Evolutionary conservation across 2,888 invertebrate genomes (phyloP).

Genomic region (Ormyrus thymus): DNA sequence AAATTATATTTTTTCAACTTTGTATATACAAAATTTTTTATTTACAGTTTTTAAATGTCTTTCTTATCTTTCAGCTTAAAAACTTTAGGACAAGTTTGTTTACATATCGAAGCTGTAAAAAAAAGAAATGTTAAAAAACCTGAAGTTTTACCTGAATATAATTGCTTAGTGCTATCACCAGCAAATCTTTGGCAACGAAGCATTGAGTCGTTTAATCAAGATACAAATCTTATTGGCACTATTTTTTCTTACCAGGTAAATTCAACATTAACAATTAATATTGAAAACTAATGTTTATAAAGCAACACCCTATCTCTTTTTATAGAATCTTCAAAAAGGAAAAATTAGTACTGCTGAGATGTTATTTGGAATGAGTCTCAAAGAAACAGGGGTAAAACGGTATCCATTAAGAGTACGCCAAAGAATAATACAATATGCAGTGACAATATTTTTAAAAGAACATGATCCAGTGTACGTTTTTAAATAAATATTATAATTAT

Average conservation of each 20-base stretch:
- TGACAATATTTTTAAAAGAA: slow-evolving; percentile 90
- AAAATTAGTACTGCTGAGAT: slow-evolving; percentile 91
- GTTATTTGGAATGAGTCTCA: slow-evolving; percentile 92
- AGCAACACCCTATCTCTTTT: slow-evolving; percentile 14
- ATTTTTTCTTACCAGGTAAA: slow-evolving; percentile 89
- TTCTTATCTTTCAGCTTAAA: slow-evolving; percentile 77
- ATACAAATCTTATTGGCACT: slow-evolving; percentile 87
- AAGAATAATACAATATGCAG: slow-evolving; percentile 90
- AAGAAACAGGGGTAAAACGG: slow-evolving; percentile 92
- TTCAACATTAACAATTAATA: slow-evolving; percentile 4
- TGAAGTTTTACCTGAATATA: slow-evolving; percentile 90
- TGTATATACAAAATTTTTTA: neutral
- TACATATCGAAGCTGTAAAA: slow-evolving; percentile 89
- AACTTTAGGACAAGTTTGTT: slow-evolving; percentile 87
- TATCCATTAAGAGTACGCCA: slow-evolving; percentile 90
- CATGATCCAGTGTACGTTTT: slow-evolving; percentile 84
- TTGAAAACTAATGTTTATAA: no score
- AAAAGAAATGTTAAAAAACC: slow-evolving; percentile 78
- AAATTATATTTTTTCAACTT: slow-evolving; percentile 11
- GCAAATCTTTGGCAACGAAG: slow-evolving; percentile 96
- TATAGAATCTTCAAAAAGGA: slow-evolving; percentile 86
- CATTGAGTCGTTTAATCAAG: slow-evolving; percentile 85
- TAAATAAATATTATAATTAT: slow-evolving; percentile 18
- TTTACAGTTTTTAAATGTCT: neutral
- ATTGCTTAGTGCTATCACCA: slow-evolving; percentile 93